phyloP scores from a whole-genome alignment of 1,140 invertebrate species.

The Lucilia cuprina region DNA sequence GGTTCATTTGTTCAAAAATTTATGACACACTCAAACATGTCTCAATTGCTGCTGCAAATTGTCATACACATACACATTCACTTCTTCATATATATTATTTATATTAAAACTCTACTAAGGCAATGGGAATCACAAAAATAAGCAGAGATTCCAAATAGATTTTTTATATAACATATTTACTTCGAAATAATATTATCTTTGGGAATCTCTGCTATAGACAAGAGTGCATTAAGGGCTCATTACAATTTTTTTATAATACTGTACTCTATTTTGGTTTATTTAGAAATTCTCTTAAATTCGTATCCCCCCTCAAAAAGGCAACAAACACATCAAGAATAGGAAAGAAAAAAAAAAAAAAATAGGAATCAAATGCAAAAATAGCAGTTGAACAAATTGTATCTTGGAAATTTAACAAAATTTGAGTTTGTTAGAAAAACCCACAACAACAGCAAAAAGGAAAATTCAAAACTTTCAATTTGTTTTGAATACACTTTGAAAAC shows the following conservation, averaged over 20 bases:
- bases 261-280: background rate
- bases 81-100: too few relatives aligned
- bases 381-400: background rate
- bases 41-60: conserved; percentile 5
- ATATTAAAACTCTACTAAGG: too few relatives aligned
- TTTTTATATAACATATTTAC: too few relatives aligned
- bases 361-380: background rate
- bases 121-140: background rate
- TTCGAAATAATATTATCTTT: background rate
- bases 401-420: background rate
- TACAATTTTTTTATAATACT: background rate
- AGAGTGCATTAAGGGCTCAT: background rate
- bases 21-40: background rate
- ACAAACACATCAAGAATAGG: background rate
- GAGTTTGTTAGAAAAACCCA: background rate
- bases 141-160: background rate
- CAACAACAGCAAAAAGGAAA: background rate
- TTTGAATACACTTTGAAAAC: background rate
- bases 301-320: background rate
- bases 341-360: background rate
- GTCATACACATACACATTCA: background rate
- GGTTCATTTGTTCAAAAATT: background rate
- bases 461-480: background rate
- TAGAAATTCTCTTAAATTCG: background rate
- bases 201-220: background rate